Percentiles rank a stretch among this genome's conserved stretches.
Evolutionary conservation across 2,113 vertebrate species (phyloP).

Genomic region (Tinamus guttatus): DNA sequence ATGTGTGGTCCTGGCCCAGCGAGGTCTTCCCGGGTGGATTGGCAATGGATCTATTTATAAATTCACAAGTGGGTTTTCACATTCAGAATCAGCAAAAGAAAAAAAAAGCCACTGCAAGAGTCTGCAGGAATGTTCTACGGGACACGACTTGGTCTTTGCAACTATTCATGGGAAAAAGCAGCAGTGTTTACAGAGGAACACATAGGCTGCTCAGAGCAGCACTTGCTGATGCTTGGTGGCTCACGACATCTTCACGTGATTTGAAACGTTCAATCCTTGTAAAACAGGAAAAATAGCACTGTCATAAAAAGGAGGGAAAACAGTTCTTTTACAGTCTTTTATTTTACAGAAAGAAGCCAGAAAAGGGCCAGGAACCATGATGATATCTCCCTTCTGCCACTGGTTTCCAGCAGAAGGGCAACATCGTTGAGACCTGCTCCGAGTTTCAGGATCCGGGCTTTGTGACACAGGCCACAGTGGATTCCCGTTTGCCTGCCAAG

Average conservation of each 20-base stretch:
- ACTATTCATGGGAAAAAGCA: background rate
- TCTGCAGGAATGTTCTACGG: background rate
- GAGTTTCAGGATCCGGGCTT: background rate
- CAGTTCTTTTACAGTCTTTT: background rate
- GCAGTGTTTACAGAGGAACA: background rate
- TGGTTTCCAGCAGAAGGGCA: background rate
- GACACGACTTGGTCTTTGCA: background rate
- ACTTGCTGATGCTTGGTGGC: background rate
- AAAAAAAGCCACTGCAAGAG: background rate
- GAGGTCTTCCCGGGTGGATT: background rate
- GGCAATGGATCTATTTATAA: background rate
- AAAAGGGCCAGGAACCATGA: background rate
- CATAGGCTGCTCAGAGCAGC: background rate
- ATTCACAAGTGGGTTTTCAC: background rate
- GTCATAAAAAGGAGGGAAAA: background rate
- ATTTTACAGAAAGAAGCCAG: background rate
- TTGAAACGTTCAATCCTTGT: background rate
- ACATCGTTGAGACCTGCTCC: background rate
- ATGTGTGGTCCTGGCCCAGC: background rate
- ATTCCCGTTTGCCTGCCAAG: background rate
- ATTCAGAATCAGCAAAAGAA: background rate
- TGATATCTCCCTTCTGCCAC: background rate
- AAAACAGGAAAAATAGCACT: background rate
- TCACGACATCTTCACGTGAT: background rate
- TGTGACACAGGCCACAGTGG: background rate